Percentiles rank a stretch among this genome's conserved stretches.
Conservation (phyloP, 2,113 vertebrate genomes). For the Cygnus buccinator region DNA sequence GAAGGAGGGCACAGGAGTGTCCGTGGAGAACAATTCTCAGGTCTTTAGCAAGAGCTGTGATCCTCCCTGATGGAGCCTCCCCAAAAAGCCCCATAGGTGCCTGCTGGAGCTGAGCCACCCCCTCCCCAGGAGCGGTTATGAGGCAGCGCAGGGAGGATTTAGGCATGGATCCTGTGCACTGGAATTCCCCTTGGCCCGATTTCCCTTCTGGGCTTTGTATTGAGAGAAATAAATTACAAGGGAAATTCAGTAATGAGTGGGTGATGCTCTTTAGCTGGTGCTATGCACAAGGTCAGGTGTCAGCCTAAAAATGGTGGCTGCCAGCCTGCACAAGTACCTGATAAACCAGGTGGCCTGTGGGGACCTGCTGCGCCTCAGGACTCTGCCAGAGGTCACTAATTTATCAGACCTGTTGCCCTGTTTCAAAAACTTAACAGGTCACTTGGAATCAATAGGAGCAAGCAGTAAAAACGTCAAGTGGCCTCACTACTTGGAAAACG, state of each 20-base stretch:
- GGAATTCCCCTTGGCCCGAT: not conserved
- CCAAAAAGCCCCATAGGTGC: not conserved
- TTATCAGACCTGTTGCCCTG: not conserved
- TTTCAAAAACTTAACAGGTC: conserved; percentile 44
- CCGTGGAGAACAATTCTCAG: not conserved
- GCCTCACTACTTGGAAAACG: conserved; percentile 34
- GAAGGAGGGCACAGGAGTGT: not conserved
- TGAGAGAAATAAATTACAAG: not conserved
- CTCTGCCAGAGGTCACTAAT: conserved; percentile 40
- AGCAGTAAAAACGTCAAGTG: conserved; percentile 64
- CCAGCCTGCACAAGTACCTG: not conserved
- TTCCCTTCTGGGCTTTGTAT: not conserved
- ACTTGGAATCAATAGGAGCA: conserved; percentile 22
- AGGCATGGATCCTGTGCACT: not conserved
- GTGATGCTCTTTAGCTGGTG: not conserved
- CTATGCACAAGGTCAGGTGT: not conserved
- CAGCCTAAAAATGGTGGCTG: not conserved
- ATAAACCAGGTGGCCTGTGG: conserved; percentile 22
- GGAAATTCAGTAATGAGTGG: not conserved
- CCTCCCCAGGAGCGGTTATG: accelerated
- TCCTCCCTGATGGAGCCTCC: not conserved
- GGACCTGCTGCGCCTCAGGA: not conserved
- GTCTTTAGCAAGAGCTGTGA: not conserved
- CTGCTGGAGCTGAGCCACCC: not conserved
- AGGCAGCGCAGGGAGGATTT: not conserved